Percentiles rank a stretch among this genome's conserved stretches.
Evolutionary conservation across 37 sponge, comb jelly and placozoan genomes (phyloP).

Genomic region (Cladorhizidae sp.): DNA sequence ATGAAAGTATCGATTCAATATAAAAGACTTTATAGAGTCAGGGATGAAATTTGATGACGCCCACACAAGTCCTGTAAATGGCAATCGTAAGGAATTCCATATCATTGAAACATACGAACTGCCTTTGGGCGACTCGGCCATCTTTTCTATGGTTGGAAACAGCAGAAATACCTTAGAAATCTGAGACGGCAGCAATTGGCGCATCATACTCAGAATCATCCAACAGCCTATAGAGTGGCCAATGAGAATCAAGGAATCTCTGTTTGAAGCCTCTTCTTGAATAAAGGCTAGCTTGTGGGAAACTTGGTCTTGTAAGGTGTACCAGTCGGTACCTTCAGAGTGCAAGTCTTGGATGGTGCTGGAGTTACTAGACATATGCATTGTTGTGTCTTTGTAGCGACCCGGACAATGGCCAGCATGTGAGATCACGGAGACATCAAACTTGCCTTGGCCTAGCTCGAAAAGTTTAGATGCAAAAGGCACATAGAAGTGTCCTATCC

Average conservation of each 20-base stretch:
- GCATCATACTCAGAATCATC: slow-evolving; percentile 70
- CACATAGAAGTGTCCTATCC: slow-evolving; percentile 71
- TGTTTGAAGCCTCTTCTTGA: slow-evolving; percentile 3
- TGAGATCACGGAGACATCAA: slow-evolving; percentile 57
- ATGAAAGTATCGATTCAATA: slow-evolving; percentile 14
- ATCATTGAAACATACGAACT: background rate
- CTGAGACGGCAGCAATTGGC: slow-evolving; percentile 14
- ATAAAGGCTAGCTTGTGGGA: slow-evolving; percentile 83
- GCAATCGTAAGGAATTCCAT: slow-evolving; percentile 30
- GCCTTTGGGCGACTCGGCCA: slow-evolving; percentile 61
- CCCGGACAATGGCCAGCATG: slow-evolving; percentile 87
- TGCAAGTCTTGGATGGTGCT: background rate
- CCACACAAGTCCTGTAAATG: slow-evolving; percentile 22
- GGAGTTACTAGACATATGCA: no score
- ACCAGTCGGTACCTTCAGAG: slow-evolving; percentile 43
- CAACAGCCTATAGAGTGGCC: slow-evolving; percentile 90
- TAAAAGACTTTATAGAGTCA: background rate
- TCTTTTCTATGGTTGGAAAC: slow-evolving; percentile 78
- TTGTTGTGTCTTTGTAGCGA: background rate
- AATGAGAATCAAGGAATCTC: slow-evolving; percentile 48
- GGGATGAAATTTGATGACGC: slow-evolving; percentile 19
- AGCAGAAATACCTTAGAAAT: slow-evolving; percentile 63
- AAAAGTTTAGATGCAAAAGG: slow-evolving; percentile 69
- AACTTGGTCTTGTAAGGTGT: slow-evolving; percentile 68
- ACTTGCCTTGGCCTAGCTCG: slow-evolving; percentile 27